A percentile compares a stretch with the other conserved stretches of the same genome.
Conservation (phyloP, 2,797 vertebrate species). For the Coranthus polyacanthus region DNA sequence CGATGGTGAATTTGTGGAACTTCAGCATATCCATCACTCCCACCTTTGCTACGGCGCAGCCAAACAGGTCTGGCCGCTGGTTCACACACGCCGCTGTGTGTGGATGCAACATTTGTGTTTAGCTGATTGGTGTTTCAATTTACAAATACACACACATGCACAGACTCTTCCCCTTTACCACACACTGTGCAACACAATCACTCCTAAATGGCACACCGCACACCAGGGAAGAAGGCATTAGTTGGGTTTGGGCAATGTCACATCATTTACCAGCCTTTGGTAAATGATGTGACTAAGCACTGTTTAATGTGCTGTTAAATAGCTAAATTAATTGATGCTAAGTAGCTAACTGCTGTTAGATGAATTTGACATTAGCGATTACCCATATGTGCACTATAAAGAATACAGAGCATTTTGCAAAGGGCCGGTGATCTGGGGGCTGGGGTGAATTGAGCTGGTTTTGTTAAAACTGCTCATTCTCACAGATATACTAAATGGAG, state of each 20-base stretch:
- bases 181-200: conserved; percentile 28
- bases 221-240: conserved; percentile 38
- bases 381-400: conserved; percentile 28
- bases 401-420: not conserved
- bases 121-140: not conserved
- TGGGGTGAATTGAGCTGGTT: not conserved
- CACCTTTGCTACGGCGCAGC: conserved; percentile 84
- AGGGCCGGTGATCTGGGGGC: not conserved
- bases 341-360: conserved; percentile 55
- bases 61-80: conserved; percentile 85
- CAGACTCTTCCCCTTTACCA: not conserved
- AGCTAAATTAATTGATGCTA: conserved; percentile 56
- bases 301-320: conserved; percentile 69
- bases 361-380: conserved; percentile 55
- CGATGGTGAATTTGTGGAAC: conserved; percentile 88
- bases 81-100: conserved; percentile 82
- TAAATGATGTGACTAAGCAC: conserved; percentile 51
- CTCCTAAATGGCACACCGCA: conserved; percentile 34
- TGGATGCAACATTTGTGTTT: not conserved
- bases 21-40: conserved; percentile 88
- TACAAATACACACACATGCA: not conserved
- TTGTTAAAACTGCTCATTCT: too few species aligned
- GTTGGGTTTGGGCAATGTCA: conserved; percentile 46
- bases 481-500: too few species aligned
- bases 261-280: conserved; percentile 47